Conservation (phyloP, 1,140 invertebrate species). For the Temnothorax nylanderi region DNA sequence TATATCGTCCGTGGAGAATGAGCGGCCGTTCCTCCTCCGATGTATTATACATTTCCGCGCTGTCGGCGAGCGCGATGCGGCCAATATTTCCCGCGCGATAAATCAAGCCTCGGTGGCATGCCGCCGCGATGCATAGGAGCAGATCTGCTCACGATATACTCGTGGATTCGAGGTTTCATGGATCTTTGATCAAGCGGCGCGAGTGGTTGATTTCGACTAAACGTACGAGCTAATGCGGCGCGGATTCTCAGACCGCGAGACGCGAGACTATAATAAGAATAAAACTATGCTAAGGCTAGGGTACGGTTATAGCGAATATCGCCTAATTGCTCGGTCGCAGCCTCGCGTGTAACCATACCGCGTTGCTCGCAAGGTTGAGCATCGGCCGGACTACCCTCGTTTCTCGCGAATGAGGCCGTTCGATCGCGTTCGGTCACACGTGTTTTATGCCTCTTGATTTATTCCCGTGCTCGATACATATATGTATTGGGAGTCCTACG, state of each 20-base stretch:
- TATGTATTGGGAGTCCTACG: slow-evolving; percentile 31
- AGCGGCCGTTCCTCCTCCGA: neutral
- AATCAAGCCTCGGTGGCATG: slow-evolving; percentile 12
- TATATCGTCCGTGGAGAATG: slow-evolving; percentile 9
- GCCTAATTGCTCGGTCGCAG: neutral
- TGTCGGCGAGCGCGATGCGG: slow-evolving; percentile 28
- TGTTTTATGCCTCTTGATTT: slow-evolving; percentile 50
- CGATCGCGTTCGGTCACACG: slow-evolving; percentile 41
- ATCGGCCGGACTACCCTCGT: slow-evolving; percentile 29
- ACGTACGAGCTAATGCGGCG: neutral
- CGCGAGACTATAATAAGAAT: neutral
- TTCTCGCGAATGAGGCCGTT: slow-evolving; percentile 40
- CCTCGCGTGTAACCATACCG: slow-evolving; percentile 22
- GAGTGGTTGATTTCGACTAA: neutral
- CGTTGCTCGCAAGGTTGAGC: slow-evolving; percentile 27
- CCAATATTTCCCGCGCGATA: slow-evolving; percentile 43
- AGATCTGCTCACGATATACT: neutral
- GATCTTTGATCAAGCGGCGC: neutral
- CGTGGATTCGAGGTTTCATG: neutral
- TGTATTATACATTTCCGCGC: slow-evolving; percentile 41
- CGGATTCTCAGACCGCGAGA: neutral
- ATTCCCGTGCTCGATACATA: slow-evolving; percentile 45
- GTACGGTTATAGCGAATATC: neutral
- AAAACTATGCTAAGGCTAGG: slow-evolving; percentile 18
- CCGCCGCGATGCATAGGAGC: neutral